A percentile compares a stretch with the other conserved stretches of the same genome.
Conservation (phyloP, 2,113 vertebrate genomes). For the Malaclemys terrapin region DNA sequence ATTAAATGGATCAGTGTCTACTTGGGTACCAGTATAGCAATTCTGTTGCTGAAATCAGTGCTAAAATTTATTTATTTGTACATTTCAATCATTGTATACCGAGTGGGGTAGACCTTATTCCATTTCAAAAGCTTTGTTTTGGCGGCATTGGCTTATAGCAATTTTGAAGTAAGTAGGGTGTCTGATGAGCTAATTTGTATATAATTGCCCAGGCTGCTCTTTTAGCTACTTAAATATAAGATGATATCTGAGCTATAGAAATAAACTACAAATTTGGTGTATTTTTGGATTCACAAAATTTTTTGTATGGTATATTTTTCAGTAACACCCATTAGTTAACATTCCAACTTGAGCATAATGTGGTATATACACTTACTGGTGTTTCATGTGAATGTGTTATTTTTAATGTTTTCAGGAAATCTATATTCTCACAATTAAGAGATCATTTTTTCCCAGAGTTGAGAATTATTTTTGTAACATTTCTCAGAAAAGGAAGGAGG, state of each 20-base stretch:
- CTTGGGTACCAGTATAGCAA: background rate
- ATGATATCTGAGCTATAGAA: background rate
- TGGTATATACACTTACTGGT: background rate
- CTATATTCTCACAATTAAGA: background rate
- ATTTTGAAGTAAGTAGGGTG: background rate
- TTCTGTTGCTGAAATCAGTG: background rate
- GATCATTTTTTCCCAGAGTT: slow-evolving; percentile 23
- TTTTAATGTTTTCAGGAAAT: slow-evolving; percentile 43
- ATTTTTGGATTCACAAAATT: background rate
- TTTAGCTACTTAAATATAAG: background rate
- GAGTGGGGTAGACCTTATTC: background rate
- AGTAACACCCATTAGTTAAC: background rate
- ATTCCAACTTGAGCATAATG: background rate
- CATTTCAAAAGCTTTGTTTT: background rate
- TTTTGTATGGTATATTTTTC: background rate
- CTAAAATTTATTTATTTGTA: fast-evolving
- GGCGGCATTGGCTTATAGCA: background rate
- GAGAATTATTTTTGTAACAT: slow-evolving; percentile 45
- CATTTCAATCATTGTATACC: background rate
- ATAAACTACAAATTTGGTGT: background rate
- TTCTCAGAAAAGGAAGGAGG: background rate
- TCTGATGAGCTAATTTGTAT: background rate
- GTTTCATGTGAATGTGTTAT: slow-evolving; percentile 32
- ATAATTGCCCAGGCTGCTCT: background rate
- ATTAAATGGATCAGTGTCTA: background rate